These are phyloP conservation scores for Helogale parvula DNA, from an alignment of 2,113 vertebrate species.

Conservation along the genomic window DNA sequence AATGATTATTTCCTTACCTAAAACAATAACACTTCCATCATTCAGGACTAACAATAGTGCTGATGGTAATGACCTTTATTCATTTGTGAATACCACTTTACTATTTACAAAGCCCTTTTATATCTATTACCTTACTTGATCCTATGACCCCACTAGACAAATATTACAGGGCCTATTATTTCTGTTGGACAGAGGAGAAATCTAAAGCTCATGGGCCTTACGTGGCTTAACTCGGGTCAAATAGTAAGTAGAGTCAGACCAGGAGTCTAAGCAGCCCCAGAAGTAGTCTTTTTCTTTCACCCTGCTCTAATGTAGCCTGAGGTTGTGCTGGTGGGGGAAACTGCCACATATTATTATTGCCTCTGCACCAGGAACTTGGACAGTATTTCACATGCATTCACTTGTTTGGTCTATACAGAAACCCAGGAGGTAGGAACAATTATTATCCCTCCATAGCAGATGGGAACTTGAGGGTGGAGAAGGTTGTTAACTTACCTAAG, in stretches of 20 bases:
- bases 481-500: background rate
- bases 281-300: background rate
- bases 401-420: background rate
- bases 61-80: background rate
- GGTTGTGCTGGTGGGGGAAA: accelerated
- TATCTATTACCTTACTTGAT: conserved; percentile 21
- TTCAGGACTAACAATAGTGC: background rate
- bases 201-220: background rate
- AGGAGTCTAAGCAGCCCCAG: background rate
- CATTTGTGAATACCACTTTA: background rate
- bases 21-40: background rate
- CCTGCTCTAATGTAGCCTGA: accelerated
- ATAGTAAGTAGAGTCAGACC: background rate
- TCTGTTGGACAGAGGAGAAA: background rate
- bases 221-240: background rate
- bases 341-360: background rate
- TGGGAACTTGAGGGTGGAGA: background rate
- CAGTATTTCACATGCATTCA: background rate
- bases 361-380: background rate
- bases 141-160: background rate
- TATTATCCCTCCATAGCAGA: background rate
- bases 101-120: conserved; percentile 33
- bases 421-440: background rate
- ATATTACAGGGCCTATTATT: conserved; percentile 7
- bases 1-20: background rate